Evolutionary conservation across 2,797 vertebrate genomes (phyloP), one percentile per base, ranked within the genome.

Genomic region (Craterocephalus amniculus): DNA sequence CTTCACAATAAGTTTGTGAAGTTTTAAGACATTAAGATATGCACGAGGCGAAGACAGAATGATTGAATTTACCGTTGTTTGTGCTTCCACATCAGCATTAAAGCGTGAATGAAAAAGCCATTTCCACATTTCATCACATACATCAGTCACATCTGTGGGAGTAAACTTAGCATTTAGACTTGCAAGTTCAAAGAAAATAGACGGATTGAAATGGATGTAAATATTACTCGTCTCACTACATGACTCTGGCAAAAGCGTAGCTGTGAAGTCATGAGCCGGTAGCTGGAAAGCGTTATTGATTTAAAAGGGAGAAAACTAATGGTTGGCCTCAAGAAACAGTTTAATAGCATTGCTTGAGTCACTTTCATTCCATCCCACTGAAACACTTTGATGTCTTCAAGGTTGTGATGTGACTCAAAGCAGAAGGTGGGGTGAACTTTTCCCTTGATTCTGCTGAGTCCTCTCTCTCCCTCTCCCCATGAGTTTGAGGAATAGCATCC

Each of bases 301-400:
- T 87, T 74, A 70, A 87, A 88, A 84, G 63, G 71, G 66, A 76
- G 77, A 65, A 84, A 76, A 75, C 71, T 85, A 79, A 83, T 78
- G 79, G 79, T 40, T 79, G 85, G 70, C 83, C 83, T 81, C 63
- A 40, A 89, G 86, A 87, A 88, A 88, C 72, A 56, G 57, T 89
- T 91, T 87, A 85, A 91, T 84, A 79, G 76, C 80, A 49, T 81
- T 56, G 82, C 87, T 78, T 2, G 27, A 85, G 83, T 90, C 84
- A 56, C 85, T 87, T 87, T 90, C 75, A 82, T 85, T 78, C 75
- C 81, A 60, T 73, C 55, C 57, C 68, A 18, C 70, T 48, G 73
- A 67, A 85, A 76, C 72, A 74, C 90, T 91, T 91, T 90, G 89
- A 91, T 86, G 89, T 86, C 73, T 82, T 82, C 83, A 87, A 91